Base-by-base conservation (phyloP, 2,888 invertebrate species). In the Eilema depressum region DNA sequence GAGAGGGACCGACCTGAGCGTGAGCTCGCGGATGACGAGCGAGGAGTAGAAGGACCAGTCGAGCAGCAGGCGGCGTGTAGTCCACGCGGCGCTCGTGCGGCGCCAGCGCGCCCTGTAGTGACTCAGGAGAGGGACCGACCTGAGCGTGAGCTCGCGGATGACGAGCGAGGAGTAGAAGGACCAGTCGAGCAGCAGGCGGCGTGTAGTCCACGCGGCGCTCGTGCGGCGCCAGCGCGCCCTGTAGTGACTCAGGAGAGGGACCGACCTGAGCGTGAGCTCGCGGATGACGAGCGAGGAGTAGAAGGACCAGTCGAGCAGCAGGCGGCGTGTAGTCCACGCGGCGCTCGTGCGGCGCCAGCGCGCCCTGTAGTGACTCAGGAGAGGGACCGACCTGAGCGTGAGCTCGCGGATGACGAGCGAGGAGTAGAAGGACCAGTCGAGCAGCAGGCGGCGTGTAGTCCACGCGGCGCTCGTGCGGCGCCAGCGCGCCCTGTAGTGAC, bases 31-130 rank as follows among this genome's bases (percentile, higher is more conserved):
- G 84, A 99, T 99, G 72, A 99, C 99, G 97, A 99, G 98, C 70
- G 99, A 99, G 91, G 99, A 98, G 95, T 99, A 99, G 96, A 99
- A 99, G 81, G 99, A 99, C 99, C 99, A 99, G 95, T 99, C 99
- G 75, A 99, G 97, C 84, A 99, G 96, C 95, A 99, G 99, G 88
- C 99, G 98, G 3, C 26, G 98, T 97, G 94, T 98, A 98, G 84
- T 97, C 97, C 5, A 97, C 96, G 83, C 97, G 97, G 57, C 97
- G 98, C 88, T 98, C 98, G 93, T 98, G 98, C 72, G 98, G 98
- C 84, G 98, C 97, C 71, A 99, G 96, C 41, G 99, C 98, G 99
- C 99, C 99, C 26, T 10, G 61, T 7, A 25, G 26, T 3, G 57
- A 11, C 37, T 11, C 26, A 25, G 20, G 26, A 47, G 28, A 5